Percentiles rank a stretch among this genome's conserved stretches.
These are phyloP conservation scores for Cyrtorhinus lividipennis DNA, from an alignment of 1,140 invertebrate species.

Conservation along the genomic window DNA sequence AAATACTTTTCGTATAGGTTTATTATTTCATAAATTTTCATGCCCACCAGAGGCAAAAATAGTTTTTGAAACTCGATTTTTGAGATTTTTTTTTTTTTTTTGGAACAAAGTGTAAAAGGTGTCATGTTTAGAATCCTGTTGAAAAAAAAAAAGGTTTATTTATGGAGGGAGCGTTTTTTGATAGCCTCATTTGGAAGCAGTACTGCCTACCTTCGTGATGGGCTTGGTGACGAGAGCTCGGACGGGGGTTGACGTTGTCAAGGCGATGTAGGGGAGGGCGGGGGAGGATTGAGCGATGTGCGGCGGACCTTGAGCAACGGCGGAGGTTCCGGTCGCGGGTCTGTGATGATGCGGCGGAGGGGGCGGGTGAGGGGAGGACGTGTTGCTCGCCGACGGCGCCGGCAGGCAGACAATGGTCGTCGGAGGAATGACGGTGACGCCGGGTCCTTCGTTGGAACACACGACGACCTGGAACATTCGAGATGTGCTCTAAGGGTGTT, in stretches of 20 bases:
- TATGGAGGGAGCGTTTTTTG: too few species aligned
- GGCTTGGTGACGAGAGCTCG: constrained; percentile 33
- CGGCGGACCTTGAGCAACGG: constrained; percentile 29
- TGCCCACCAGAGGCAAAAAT: too few species aligned
- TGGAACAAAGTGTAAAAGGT: too few species aligned
- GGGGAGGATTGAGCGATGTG: constrained; percentile 29
- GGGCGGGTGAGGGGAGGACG: constrained; percentile 23
- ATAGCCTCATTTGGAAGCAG: too few species aligned
- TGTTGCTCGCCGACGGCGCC: constrained; percentile 27
- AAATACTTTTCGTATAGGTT: too few species aligned
- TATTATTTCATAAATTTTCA: too few species aligned
- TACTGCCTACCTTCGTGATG: constrained; percentile 30
- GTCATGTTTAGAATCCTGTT: too few species aligned
- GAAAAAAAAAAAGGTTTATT: too few species aligned
- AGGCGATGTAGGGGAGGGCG: constrained; percentile 36
- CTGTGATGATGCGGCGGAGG: constrained; percentile 23
- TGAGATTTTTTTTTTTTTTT: too few species aligned
- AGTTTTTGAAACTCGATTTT: too few species aligned
- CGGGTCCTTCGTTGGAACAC: constrained; percentile 4
- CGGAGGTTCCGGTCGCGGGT: constrained; percentile 20
- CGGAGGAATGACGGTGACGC: constrained; percentile 33
- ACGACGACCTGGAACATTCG: constrained; percentile 1
- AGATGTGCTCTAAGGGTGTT: too few species aligned
- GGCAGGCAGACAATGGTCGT: constrained; percentile 37
- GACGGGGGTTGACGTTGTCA: constrained; percentile 33